Percentiles rank a stretch among this genome's conserved stretches.
Evolutionary conservation across 2,888 invertebrate species (phyloP).

Genomic region (Erebia epiphron): DNA sequence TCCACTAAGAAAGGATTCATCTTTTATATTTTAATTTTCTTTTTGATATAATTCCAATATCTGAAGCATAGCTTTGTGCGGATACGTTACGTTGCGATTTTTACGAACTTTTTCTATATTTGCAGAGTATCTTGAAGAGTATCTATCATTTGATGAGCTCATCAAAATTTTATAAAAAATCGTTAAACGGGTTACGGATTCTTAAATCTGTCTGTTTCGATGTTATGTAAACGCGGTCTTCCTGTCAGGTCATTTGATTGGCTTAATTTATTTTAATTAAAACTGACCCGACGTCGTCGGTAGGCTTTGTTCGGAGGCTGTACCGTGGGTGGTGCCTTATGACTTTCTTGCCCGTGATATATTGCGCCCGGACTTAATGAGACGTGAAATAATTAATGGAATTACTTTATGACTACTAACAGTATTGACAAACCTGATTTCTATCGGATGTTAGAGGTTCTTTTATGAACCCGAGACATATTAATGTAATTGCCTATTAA

Average conservation of each 20-base stretch:
- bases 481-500: slow-evolving; percentile 34
- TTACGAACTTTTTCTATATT: no score
- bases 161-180: no score
- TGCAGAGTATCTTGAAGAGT: no score
- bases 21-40: no score
- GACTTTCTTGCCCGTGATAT: slow-evolving; percentile 45
- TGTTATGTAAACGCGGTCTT: slow-evolving; percentile 20
- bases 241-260: slow-evolving; percentile 38
- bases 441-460: slow-evolving; percentile 14
- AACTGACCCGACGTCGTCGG: slow-evolving; percentile 39
- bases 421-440: slow-evolving; percentile 37
- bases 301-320: slow-evolving; percentile 37
- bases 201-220: not conserved
- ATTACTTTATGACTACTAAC: slow-evolving; percentile 43
- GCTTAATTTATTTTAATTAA: slow-evolving; percentile 52
- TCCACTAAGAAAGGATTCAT: no score
- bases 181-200: no score
- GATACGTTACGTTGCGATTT: no score
- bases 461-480: slow-evolving; percentile 25
- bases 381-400: slow-evolving; percentile 47
- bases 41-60: no score
- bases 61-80: no score
- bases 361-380: slow-evolving; percentile 47
- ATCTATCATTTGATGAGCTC: no score
- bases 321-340: slow-evolving; percentile 49